phyloP scores from a whole-genome alignment of 2,888 invertebrate species.

The Bombyx huttoni region DNA sequence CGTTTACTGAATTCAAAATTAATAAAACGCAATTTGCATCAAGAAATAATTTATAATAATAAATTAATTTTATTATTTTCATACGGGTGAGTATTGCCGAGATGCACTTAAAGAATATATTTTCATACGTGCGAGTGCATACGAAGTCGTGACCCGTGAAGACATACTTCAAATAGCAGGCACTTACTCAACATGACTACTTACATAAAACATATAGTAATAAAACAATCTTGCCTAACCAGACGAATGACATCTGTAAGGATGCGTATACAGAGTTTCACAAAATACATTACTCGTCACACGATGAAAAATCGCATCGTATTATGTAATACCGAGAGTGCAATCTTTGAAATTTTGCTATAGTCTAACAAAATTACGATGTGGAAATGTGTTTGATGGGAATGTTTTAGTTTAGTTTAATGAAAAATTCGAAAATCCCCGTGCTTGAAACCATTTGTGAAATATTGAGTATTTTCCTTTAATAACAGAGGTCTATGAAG shows the following conservation, averaged over 20 bases:
- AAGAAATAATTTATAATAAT: no score
- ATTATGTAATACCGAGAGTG: not conserved
- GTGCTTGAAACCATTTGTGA: not conserved
- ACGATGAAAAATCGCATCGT: not conserved
- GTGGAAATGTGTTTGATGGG: not conserved
- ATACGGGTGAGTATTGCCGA: not conserved
- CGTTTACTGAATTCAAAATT: not conserved
- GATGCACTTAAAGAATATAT: not conserved
- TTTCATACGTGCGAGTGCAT: not conserved
- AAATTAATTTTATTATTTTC: no score
- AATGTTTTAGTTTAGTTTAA: not conserved
- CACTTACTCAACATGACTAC: slow-evolving; percentile 41
- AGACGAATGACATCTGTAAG: slow-evolving; percentile 51
- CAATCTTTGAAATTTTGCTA: not conserved
- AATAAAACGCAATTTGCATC: no score
- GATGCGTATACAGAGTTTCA: slow-evolving; percentile 8
- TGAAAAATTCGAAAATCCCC: not conserved
- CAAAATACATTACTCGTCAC: not conserved
- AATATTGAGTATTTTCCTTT: not conserved
- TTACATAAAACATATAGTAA: slow-evolving; percentile 45
- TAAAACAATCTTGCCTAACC: slow-evolving; percentile 51
- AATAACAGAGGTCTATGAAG: not conserved
- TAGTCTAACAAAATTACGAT: not conserved
- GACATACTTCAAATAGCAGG: slow-evolving; percentile 7
- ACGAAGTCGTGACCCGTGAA: not conserved